phyloP scores from a whole-genome alignment of 2,113 vertebrate species.

The Ctenodactylus gundi region DNA sequence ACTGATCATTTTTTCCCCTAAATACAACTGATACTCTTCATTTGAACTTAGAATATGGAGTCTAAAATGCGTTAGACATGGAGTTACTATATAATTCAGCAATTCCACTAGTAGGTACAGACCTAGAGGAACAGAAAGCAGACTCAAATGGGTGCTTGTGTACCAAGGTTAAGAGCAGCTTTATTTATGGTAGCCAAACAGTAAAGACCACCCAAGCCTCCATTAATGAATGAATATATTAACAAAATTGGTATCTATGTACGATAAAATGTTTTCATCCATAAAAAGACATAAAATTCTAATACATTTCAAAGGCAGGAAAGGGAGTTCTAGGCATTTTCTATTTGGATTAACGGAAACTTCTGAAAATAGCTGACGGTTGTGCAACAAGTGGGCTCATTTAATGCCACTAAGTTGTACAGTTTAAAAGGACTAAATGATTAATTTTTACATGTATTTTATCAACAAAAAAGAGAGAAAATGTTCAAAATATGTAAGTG shows the following conservation, averaged over 20 bases:
- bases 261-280: neutral
- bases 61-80: neutral
- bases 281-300: slow-evolving; percentile 14
- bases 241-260: neutral
- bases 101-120: neutral
- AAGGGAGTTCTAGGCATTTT: neutral
- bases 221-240: neutral
- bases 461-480: neutral
- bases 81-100: neutral
- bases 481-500: neutral
- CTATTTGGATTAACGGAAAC: neutral
- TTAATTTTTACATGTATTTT: neutral
- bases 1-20: neutral
- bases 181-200: neutral
- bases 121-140: neutral
- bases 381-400: neutral
- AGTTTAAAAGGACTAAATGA: neutral
- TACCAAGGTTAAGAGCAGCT: neutral
- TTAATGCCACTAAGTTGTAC: neutral
- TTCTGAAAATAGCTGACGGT: neutral
- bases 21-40: neutral
- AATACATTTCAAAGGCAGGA: too few species aligned
- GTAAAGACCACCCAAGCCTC: neutral
- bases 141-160: neutral
- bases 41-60: neutral